Evolutionary conservation across 2,797 vertebrate genomes (phyloP).

Genomic region (Nyctibius grandis): DNA sequence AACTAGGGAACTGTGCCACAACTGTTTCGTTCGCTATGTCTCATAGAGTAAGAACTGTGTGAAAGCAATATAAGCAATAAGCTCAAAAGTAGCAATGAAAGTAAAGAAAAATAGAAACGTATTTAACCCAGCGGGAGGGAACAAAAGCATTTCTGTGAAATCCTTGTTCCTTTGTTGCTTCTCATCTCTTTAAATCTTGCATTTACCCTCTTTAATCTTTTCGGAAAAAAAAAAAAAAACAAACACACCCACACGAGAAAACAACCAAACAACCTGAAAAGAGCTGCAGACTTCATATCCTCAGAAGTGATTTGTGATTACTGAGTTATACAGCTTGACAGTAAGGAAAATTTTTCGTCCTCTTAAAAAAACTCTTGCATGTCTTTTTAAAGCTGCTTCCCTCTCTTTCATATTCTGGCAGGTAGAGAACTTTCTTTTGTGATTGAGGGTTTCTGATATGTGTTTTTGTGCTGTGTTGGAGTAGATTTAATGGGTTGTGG

Average conservation of each 20-base stretch:
- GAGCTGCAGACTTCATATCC: neutral
- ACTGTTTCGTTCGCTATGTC: neutral
- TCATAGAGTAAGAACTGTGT: neutral
- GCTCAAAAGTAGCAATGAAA: neutral
- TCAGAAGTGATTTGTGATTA: neutral
- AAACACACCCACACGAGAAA: neutral
- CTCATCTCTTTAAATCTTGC: neutral
- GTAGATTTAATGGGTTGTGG: neutral
- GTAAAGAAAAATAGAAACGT: neutral
- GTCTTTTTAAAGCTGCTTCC: neutral
- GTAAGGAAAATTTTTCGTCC: neutral
- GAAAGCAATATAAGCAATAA: neutral
- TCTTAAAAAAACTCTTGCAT: neutral
- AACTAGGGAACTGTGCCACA: neutral
- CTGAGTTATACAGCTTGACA: neutral
- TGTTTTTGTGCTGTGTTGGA: neutral
- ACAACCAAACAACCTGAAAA: neutral
- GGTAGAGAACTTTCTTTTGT: neutral
- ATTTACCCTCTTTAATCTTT: neutral
- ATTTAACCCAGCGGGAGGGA: neutral
- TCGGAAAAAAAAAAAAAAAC: neutral
- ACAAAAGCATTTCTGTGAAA: neutral
- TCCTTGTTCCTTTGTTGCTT: neutral
- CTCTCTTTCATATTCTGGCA: neutral
- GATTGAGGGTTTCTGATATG: neutral